Base-by-base conservation (phyloP, 2,113 vertebrate genomes). In the Grallaria varia region DNA sequence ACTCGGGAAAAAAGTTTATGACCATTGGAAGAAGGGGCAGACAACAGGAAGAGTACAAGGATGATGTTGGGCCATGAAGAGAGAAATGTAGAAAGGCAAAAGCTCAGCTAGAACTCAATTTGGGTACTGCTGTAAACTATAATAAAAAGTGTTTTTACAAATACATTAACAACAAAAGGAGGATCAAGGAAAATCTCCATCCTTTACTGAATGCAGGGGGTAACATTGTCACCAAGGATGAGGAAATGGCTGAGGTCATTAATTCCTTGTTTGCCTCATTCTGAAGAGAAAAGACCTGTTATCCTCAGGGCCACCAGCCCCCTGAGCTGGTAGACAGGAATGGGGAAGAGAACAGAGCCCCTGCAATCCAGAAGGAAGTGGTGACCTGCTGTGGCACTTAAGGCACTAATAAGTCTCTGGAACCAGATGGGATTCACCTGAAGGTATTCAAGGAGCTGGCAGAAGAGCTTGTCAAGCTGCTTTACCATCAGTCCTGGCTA, bases 191-290 rank as follows among this genome's bases (percentile, higher is more conserved):
- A 31, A 40, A 25, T 47, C 53, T 60, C 31, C 14, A 68, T 35
- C 2, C 0, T 3, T 60, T 52, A 30, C 2, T 60, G 28, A 30
- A 68, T 0, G 2, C n/a, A 10, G 28, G 12, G 10, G 3, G 60
- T 8, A 10, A 39, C 15, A 15, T 4, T 17, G 23, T 17, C 47
- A 40, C 52, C 45, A 31, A 62, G 47, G 21, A 40, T 0, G 1
- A 62, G 47, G n/a, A 35, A 55, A 83, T 47, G 20, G 11, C 9
- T 68, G 62, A 82, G 23, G 12, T 53, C 21, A 10, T 44, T 53
- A 35, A 50, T 50, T 2, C n/a, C 16, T 25, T 53, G 20, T n/a
- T 74, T 60, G 53, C 6, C 28, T 25, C 44, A 28, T 8, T 39
- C 44, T 52, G 28, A 60, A 53, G 10, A 21, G 19, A 67, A 59